A percentile compares a stretch with the other conserved stretches of the same genome.
Conservation (phyloP, 2,113 vertebrate genomes). For the Thamnaconus septentrionalis region DNA sequence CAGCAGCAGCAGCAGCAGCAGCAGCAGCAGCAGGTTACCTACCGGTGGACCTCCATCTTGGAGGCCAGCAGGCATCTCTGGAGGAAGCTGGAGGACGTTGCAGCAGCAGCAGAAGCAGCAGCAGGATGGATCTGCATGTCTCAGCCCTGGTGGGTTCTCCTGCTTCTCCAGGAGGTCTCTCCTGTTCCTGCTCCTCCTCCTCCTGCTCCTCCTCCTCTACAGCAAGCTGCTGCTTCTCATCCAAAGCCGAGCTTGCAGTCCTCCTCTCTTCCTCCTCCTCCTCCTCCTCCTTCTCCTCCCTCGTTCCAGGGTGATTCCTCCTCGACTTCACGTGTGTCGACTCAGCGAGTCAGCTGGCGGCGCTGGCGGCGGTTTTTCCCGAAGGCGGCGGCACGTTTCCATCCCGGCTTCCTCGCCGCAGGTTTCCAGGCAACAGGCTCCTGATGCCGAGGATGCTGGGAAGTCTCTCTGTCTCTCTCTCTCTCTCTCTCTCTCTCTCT, state of each 20-base stretch:
- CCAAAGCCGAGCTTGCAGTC: conserved; percentile 3
- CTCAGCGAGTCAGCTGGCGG: conserved; percentile 18
- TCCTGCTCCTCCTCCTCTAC: conserved; percentile 13
- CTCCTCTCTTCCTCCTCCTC: conserved; percentile 7
- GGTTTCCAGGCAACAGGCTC: conserved; percentile 75
- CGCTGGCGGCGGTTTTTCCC: conserved; percentile 13
- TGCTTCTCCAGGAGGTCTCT: conserved; percentile 12
- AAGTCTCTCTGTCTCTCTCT: conserved; percentile 2
- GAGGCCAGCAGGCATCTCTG: conserved; percentile 57
- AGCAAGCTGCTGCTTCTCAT: conserved; percentile 32
- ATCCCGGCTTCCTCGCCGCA: conserved; percentile 29
- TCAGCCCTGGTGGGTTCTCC: conserved; percentile 10
- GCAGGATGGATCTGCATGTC: conserved; percentile 57
- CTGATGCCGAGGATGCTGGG: conserved; percentile 8
- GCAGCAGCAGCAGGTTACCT: conserved; percentile 36
- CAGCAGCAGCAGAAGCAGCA: conserved; percentile 26
- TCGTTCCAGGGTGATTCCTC: conserved; percentile 28
- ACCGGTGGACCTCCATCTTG: conserved; percentile 69
- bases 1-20: not conserved
- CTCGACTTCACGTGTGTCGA: conserved; percentile 28
- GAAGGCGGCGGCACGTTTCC: conserved; percentile 20
- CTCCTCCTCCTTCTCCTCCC: conserved; percentile 6
- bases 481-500: conserved; percentile 14
- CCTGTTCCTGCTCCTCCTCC: not conserved
- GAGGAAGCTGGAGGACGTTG: conserved; percentile 44